Evolutionary conservation across 2,888 invertebrate species (phyloP).

Genomic region (Thymelicus sylvestris): DNA sequence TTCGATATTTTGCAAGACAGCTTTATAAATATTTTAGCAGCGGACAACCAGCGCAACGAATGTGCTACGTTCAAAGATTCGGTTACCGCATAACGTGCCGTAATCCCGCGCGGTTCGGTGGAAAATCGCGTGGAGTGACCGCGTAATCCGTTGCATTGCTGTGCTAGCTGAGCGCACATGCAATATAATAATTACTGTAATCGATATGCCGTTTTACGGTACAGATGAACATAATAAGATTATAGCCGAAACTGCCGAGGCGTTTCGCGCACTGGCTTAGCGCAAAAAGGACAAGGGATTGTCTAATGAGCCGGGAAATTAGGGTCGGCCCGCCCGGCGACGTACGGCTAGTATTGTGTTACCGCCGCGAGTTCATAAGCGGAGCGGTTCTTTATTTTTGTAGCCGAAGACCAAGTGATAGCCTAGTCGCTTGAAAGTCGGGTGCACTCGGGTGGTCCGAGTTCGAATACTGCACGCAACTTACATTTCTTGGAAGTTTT

Average conservation of each 20-base stretch:
- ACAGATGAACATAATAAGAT: constrained; percentile 61
- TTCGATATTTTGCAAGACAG: constrained; percentile 39
- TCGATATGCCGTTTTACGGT: constrained; percentile 63
- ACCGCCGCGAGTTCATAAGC: constrained; percentile 50
- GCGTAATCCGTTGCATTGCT: constrained; percentile 6
- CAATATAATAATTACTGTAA: constrained; percentile 64
- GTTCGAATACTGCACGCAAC: constrained; percentile 4
- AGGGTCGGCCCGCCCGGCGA: constrained; percentile 69
- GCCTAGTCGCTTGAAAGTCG: neutral
- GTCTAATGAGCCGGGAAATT: constrained; percentile 81
- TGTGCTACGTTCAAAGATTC: neutral
- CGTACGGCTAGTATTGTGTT: constrained; percentile 59
- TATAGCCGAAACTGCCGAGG: constrained; percentile 49
- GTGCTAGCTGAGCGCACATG: constrained; percentile 31
- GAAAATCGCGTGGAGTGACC: neutral
- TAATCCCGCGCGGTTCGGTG: neutral
- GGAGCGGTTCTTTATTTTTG: constrained; percentile 26
- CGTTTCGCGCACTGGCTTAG: constrained; percentile 60
- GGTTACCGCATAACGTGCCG: neutral
- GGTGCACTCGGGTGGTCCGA: constrained; percentile 3
- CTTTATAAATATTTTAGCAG: constrained; percentile 42
- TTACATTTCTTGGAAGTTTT: neutral
- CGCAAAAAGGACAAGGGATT: constrained; percentile 74
- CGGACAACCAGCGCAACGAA: constrained; percentile 16
- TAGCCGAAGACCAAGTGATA: neutral